phyloP scores from a whole-genome alignment of 2,888 invertebrate genomes.

The Nomada lathburiana region DNA sequence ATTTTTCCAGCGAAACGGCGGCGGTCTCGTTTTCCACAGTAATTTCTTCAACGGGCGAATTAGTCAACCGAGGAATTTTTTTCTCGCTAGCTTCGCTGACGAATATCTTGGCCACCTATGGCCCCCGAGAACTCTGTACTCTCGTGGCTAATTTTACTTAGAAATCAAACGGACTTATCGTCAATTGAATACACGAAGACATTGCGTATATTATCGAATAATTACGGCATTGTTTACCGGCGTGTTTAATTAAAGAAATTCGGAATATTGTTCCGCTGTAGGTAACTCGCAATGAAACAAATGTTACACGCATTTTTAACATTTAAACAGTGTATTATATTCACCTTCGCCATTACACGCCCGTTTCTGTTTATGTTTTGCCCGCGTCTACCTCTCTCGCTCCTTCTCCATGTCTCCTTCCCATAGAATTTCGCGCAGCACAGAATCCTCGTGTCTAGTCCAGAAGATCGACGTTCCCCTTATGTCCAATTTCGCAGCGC shows the following conservation, averaged over 20 bases:
- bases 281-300: neutral
- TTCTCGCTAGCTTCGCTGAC: slow-evolving; percentile 36
- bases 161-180: too few relatives aligned
- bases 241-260: too few relatives aligned
- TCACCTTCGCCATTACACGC: neutral
- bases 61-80: slow-evolving; percentile 69
- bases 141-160: neutral
- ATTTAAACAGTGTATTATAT: neutral
- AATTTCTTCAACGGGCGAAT: slow-evolving; percentile 60
- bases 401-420: neutral
- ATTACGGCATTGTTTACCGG: too few relatives aligned
- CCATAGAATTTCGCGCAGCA: neutral
- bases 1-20: slow-evolving; percentile 63
- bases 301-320: neutral
- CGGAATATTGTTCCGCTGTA: too few relatives aligned
- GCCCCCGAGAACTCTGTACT: neutral
- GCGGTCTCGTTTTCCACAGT: slow-evolving; percentile 33
- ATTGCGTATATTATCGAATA: too few relatives aligned
- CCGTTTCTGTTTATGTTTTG: slow-evolving; percentile 30
- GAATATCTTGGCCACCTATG: slow-evolving; percentile 44
- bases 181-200: too few relatives aligned
- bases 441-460: slow-evolving; percentile 14
- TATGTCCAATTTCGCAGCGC: neutral
- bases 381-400: neutral
- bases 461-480: slow-evolving; percentile 41